Base-by-base conservation (phyloP, 2,113 vertebrate species). In the Vireo altiloquus region DNA sequence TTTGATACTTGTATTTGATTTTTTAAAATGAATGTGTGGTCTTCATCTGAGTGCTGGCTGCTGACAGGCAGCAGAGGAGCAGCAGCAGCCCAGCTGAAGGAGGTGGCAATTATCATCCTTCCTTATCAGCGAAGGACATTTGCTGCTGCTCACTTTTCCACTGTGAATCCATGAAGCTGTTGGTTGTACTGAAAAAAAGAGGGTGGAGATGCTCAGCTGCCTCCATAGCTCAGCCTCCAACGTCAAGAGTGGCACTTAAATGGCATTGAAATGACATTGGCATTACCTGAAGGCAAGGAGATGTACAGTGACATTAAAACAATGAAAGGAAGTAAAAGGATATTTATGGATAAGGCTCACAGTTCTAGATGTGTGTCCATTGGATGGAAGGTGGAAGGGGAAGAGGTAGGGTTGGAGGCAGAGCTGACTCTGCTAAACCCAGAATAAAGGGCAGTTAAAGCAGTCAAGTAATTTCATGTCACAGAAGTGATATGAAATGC, bases 191-290 rank as follows among this genome's bases (percentile, higher is more conserved):
- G 12, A 22, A 24, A 35, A 52, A 28, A 27, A 44, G 11, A 71
- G 49, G 4, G 33, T 30, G 37, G n/a, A 18, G 23, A n/a, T 24
- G 31, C 35, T 82, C 31, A 46, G n/a, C n/a, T 0, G 0, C 24
- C 33, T 50, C 39, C 3, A 7, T 7, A 59, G 20, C 39, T 84
- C 46, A 54, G 39, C 44, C 66, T 90, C 42, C 4, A 5, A 4
- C 8, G 9, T 39, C 23, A 56, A 21, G 11, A n/a, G 24, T 12
- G 16, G 25, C 1, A 1, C 33, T 60, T 56, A 71, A 74, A 81
- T 22, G 56, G 8, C 68, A 46, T 31, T 3, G 2, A 70, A 78
- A 75, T 50, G 30, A 11, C 33, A 17, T 13, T 40, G 40, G 10
- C 37, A 5, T 74, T 69, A 60, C 37, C 49, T 70, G 81, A 54